These are phyloP conservation scores for Bellardia pandia DNA, from an alignment of 2,888 invertebrate genomes.

Conservation along the genomic window DNA sequence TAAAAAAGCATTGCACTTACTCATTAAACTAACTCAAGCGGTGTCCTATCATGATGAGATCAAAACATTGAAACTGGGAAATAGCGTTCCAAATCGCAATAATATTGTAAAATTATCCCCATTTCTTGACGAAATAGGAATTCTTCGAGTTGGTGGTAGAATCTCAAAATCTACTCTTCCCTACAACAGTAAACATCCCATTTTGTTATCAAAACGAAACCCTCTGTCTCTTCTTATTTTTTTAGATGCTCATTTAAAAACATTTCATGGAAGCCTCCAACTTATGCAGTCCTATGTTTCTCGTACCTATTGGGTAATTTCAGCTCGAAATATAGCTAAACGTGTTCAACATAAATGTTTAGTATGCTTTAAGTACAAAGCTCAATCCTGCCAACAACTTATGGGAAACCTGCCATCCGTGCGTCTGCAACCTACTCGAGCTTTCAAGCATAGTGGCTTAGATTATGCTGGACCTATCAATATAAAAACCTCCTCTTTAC, in stretches of 20 bases:
- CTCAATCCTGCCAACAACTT: conserved; percentile 46
- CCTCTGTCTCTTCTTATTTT: conserved; percentile 55
- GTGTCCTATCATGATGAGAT: conserved; percentile 39
- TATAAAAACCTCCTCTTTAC: conserved; percentile 39
- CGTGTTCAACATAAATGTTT: conserved; percentile 31
- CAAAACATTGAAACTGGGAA: not conserved
- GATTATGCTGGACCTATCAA: conserved; percentile 72
- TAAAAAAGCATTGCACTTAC: not conserved
- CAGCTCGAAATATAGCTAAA: conserved; percentile 48
- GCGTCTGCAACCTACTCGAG: conserved; percentile 43
- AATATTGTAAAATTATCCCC: not conserved
- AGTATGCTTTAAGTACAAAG: conserved; percentile 47
- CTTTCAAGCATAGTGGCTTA: no score
- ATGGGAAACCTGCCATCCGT: conserved; percentile 61
- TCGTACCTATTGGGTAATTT: conserved; percentile 54
- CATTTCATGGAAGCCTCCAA: conserved; percentile 54
- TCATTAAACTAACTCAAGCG: conserved; percentile 21
- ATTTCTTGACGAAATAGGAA: conserved; percentile 32
- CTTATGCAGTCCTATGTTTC: conserved; percentile 57
- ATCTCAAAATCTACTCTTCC: conserved; percentile 30
- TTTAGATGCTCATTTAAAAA: conserved; percentile 53
- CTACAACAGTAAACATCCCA: conserved; percentile 48
- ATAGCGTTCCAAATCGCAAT: not conserved
- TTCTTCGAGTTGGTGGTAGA: conserved; percentile 60
- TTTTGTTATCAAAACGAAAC: conserved; percentile 54